Percentiles rank a stretch among this genome's conserved stretches.
Evolutionary conservation across 2,888 invertebrate genomes (phyloP).

Genomic region (Pedicia rivosa): DNA sequence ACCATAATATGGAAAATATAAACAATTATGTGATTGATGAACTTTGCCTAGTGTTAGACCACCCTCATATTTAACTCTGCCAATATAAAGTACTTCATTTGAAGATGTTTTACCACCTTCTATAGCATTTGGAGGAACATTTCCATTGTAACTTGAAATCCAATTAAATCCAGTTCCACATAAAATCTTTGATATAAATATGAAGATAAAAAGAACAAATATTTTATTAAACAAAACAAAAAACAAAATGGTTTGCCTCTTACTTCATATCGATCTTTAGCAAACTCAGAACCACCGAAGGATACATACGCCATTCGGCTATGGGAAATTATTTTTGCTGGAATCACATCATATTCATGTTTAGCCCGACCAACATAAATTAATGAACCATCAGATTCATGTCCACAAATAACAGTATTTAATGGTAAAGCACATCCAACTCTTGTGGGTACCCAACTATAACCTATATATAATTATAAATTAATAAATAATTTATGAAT

Average conservation of each 20-base stretch:
- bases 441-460: no score
- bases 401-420: slow-evolving; percentile 27
- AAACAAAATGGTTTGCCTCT: no score
- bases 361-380: slow-evolving; percentile 17
- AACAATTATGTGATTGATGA: slow-evolving; percentile 35
- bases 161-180: slow-evolving; percentile 37
- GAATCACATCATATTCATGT: slow-evolving; percentile 35
- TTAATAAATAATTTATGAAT: no score
- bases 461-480: no score
- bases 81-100: slow-evolving; percentile 38
- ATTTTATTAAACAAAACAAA: no score
- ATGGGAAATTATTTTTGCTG: slow-evolving; percentile 23
- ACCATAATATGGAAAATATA: slow-evolving; percentile 34
- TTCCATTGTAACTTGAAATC: slow-evolving; percentile 30
- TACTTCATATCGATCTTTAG: slow-evolving; percentile 32
- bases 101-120: slow-evolving; percentile 33
- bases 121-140: slow-evolving; percentile 38
- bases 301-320: slow-evolving; percentile 33
- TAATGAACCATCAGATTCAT: slow-evolving; percentile 8
- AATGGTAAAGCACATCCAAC: no score
- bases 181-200: no score
- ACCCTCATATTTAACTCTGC: slow-evolving; percentile 36
- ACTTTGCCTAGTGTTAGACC: slow-evolving; percentile 42
- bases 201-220: no score
- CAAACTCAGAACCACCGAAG: slow-evolving; percentile 33